A percentile compares a stretch with the other conserved stretches of the same genome.
These are phyloP conservation scores for Cactoblastis cactorum DNA, from an alignment of 2,888 invertebrate genomes.

Conservation along the genomic window DNA sequence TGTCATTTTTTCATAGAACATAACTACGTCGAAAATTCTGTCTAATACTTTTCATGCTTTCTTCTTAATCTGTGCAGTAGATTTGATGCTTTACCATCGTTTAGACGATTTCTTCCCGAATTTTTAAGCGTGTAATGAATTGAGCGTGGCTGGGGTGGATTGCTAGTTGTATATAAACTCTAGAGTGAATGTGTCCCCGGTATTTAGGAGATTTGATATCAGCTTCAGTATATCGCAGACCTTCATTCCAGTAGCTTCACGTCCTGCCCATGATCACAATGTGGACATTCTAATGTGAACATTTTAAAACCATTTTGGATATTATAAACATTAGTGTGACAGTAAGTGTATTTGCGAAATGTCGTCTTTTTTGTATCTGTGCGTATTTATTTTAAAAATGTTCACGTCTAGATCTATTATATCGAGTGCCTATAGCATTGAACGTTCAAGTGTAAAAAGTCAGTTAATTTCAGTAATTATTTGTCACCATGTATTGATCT, in stretches of 20 bases:
- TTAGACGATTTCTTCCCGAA: not conserved
- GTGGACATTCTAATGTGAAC: slow-evolving; percentile 69
- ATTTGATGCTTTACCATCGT: slow-evolving; percentile 1
- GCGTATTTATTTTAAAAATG: slow-evolving; percentile 72
- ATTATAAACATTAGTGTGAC: slow-evolving; percentile 66
- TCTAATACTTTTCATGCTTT: slow-evolving; percentile 18
- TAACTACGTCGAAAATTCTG: slow-evolving; percentile 21
- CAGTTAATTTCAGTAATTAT: slow-evolving; percentile 75
- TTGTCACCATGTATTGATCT: slow-evolving; percentile 80
- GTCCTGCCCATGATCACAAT: slow-evolving; percentile 56
- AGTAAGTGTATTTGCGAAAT: slow-evolving; percentile 66
- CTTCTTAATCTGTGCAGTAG: slow-evolving; percentile 29
- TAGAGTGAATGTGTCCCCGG: slow-evolving; percentile 68
- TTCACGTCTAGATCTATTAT: slow-evolving; percentile 77
- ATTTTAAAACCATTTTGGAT: slow-evolving; percentile 69
- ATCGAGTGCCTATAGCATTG: slow-evolving; percentile 79
- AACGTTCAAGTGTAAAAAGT: slow-evolving; percentile 76
- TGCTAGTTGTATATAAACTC: slow-evolving; percentile 53
- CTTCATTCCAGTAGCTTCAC: slow-evolving; percentile 70
- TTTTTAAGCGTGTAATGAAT: not conserved
- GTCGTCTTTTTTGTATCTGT: slow-evolving; percentile 71
- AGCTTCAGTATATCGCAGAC: slow-evolving; percentile 57
- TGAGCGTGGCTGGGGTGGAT: not conserved
- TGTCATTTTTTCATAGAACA: slow-evolving; percentile 16
- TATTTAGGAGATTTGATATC: slow-evolving; percentile 62